A percentile compares a stretch with the other conserved stretches of the same genome.
These are phyloP conservation scores for Hyppa rectilinea DNA, from an alignment of 2,888 invertebrate species.

Conservation along the genomic window DNA sequence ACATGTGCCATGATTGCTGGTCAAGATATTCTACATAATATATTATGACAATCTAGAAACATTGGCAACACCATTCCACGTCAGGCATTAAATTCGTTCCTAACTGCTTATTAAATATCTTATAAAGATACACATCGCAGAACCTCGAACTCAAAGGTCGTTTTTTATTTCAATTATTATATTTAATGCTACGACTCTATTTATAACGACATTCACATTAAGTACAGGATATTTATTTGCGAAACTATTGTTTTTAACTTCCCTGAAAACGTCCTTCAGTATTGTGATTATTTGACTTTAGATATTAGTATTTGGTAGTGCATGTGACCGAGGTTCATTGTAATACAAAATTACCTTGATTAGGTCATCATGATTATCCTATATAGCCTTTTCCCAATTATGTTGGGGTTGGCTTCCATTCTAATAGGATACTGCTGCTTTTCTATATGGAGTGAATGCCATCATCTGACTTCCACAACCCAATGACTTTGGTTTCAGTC, in stretches of 20 bases:
- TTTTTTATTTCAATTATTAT: constrained; percentile 44
- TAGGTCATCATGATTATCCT: neutral
- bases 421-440: neutral
- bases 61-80: neutral
- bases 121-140: constrained; percentile 27
- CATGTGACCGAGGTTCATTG: neutral
- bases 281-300: constrained; percentile 7
- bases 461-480: neutral
- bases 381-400: neutral
- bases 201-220: constrained; percentile 18
- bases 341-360: neutral
- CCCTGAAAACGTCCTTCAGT: constrained; percentile 45
- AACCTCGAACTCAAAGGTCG: constrained; percentile 45
- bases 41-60: constrained; percentile 26
- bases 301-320: constrained; percentile 1
- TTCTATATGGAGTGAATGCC: neutral
- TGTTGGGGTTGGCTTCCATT: neutral
- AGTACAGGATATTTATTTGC: constrained; percentile 24
- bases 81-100: constrained; percentile 16
- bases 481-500: too few relatives aligned
- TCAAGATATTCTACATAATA: too few relatives aligned
- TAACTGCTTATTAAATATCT: constrained; percentile 33
- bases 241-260: constrained; percentile 51
- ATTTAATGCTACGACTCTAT: constrained; percentile 40
- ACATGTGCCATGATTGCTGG: too few relatives aligned